Conservation (phyloP, 2,888 invertebrate genomes). For the Pristionchus japonicus region DNA sequence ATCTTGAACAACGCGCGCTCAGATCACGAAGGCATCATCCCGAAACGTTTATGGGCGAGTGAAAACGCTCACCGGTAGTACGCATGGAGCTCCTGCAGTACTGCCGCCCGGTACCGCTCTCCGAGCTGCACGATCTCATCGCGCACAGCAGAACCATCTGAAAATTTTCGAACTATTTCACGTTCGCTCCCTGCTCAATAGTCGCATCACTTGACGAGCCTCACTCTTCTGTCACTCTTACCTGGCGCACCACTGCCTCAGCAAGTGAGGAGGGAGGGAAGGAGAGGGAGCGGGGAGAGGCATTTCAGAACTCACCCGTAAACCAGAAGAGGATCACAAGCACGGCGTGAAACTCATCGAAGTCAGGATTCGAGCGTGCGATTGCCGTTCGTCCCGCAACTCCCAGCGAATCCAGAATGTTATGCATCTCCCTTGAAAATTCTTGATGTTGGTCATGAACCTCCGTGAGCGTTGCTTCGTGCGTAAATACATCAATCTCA, state of each 20-base stretch:
- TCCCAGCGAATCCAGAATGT: not conserved
- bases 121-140: constrained; percentile 8
- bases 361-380: not conserved
- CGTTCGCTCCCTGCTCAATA: not conserved
- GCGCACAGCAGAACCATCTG: not conserved
- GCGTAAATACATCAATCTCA: too few relatives aligned
- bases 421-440: not conserved
- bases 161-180: not conserved
- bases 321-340: constrained; percentile 23
- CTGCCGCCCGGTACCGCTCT: not conserved
- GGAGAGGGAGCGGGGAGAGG: too few relatives aligned
- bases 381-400: not conserved
- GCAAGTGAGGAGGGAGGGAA: too few relatives aligned
- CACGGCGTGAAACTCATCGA: not conserved
- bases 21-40: too few relatives aligned
- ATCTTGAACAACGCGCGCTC: too few relatives aligned
- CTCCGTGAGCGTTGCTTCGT: too few relatives aligned
- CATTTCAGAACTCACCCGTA: not conserved
- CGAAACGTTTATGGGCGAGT: too few relatives aligned
- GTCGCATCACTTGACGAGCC: too few relatives aligned
- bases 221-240: too few relatives aligned
- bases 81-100: constrained; percentile 13
- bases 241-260: too few relatives aligned
- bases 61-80: not conserved
- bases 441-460: not conserved